Base-by-base conservation (phyloP, 2,888 invertebrate genomes). In the Tetragonula carbonaria region DNA sequence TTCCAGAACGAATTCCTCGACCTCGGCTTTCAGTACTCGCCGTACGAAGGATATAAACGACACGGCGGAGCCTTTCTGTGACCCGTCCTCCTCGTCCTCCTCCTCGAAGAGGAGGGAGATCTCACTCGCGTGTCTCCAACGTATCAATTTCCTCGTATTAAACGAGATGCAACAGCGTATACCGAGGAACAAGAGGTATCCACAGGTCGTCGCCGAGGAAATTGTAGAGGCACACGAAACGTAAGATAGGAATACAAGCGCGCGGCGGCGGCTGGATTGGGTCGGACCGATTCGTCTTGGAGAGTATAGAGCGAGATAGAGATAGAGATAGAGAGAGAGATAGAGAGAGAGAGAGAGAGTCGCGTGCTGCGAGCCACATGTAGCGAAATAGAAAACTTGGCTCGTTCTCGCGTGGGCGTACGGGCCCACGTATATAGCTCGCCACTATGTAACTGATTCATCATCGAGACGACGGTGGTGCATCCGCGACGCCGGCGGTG, bases 341-440 rank as follows among this genome's bases (percentile, higher is more conserved):
- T 18, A 72, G 73, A 45, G 45, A 45, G n/a, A 57, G 23, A 72
- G 73, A 73, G 28, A 59, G 4, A 72, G 74, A 84, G 88, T 80
- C 84, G 86, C 83, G 86, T 82, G 13, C 4, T 57, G 86, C 82
- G 80, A 74, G 71, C 66, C 80, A 67, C 87, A 80, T 84, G 88
- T 86, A 84, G 80, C 84, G 65, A 86, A 88, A 88, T 88, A 88
- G 88, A 88, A 33, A 88, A 88, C 88, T 88, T 84, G 76, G 80
- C 82, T 84, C 59, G 72, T 21, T 23, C 33, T n/a, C 5, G 65
- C 74, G 85, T 78, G 76, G 85, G 85, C 75, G 85, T 80, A 45
- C 45, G 45, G 45, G 45, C 45, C 45, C 45, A 8, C 45, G 71
- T 67, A 63, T 67, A 63, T 51, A 23, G 72, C 71, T 55, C n/a